Conservation (phyloP, 2,113 vertebrate genomes). For the Sardina pilchardus region DNA sequence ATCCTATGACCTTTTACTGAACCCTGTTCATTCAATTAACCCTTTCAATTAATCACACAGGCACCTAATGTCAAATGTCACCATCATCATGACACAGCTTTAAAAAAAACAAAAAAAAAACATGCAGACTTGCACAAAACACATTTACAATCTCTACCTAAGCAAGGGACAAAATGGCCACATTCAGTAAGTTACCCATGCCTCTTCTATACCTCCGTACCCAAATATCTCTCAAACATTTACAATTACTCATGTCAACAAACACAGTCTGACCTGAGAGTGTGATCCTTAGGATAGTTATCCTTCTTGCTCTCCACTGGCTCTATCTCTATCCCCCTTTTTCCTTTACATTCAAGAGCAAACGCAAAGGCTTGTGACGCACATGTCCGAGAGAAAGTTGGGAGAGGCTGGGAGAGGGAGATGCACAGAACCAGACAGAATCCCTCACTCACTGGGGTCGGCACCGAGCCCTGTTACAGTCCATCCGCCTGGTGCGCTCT, state of each 20-base stretch:
- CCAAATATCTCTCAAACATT: background rate
- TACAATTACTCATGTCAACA: background rate
- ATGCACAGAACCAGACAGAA: background rate
- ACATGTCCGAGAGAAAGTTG: background rate
- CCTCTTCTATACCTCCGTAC: background rate
- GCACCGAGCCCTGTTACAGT: background rate
- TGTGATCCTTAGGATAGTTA: background rate
- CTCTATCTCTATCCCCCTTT: background rate
- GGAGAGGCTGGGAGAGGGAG: background rate
- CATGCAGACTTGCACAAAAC: background rate
- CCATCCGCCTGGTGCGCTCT: background rate
- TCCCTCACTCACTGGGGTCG: background rate
- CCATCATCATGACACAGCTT: background rate
- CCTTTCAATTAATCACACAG: background rate
- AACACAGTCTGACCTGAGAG: background rate
- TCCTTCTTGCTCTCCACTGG: background rate
- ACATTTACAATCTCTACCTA: background rate
- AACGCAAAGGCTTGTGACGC: background rate
- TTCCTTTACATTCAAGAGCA: background rate
- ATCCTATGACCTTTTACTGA: background rate
- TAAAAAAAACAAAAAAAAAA: no score
- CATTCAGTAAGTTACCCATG: background rate
- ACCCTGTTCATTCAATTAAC: background rate
- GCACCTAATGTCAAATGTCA: background rate
- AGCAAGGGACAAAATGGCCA: background rate